A percentile compares a stretch with the other conserved stretches of the same genome.
Evolutionary conservation across 2,797 vertebrate species (phyloP).

Genomic region (Odontamblyopus rebecca): DNA sequence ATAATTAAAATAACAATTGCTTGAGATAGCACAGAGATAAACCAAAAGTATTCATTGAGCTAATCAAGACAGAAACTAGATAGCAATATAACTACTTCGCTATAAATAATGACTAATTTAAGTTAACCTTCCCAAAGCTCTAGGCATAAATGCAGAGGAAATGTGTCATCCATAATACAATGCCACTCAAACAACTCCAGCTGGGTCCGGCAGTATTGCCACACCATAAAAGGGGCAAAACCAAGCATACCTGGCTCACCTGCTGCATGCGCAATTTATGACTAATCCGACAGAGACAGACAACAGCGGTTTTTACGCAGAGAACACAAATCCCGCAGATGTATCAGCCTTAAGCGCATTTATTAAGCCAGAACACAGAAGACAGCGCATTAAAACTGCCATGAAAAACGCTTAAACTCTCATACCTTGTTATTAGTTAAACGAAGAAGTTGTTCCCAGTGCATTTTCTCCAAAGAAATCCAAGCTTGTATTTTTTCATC

Average conservation of each 20-base stretch:
- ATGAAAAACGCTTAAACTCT: background rate
- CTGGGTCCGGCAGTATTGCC: background rate
- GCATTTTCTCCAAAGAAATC: constrained; percentile 59
- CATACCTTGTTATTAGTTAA: constrained; percentile 76
- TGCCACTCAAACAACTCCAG: constrained; percentile 5
- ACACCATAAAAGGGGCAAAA: constrained; percentile 27
- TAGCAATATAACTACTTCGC: background rate
- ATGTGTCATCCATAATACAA: background rate
- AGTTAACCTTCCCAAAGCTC: constrained; percentile 10
- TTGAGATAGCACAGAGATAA: background rate
- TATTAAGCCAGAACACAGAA: background rate
- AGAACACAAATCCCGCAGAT: background rate
- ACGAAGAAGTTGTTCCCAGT: constrained; percentile 79
- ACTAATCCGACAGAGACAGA: constrained; percentile 55
- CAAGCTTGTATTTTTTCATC: constrained; percentile 28
- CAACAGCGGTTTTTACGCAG: constrained; percentile 21
- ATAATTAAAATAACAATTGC: background rate
- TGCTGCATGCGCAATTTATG: constrained; percentile 34
- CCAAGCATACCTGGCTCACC: constrained; percentile 23
- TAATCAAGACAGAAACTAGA: background rate
- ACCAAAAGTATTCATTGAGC: background rate
- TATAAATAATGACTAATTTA: background rate
- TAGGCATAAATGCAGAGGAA: background rate
- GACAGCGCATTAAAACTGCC: background rate
- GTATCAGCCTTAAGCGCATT: background rate